Evolutionary conservation across 2,797 vertebrate genomes (phyloP).

Genomic region (Pachyuromys duprasi): DNA sequence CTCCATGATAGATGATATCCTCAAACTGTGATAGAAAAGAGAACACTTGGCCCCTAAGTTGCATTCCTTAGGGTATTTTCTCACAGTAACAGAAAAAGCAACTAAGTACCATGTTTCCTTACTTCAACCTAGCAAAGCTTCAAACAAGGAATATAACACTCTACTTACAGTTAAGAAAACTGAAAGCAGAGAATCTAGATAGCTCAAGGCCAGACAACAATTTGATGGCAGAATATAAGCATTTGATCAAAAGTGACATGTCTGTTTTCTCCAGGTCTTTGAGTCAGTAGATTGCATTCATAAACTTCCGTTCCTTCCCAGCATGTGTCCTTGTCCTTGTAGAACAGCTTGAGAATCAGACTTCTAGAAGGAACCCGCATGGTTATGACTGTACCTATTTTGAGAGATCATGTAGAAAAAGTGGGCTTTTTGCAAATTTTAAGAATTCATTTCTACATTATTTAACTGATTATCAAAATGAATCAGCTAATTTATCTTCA

Average conservation of each 20-base stretch:
- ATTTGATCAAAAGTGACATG: background rate
- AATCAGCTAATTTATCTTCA: background rate
- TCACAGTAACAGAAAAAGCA: background rate
- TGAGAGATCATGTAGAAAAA: background rate
- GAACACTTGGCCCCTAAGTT: background rate
- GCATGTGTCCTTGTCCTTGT: background rate
- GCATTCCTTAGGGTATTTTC: background rate
- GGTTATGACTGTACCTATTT: background rate
- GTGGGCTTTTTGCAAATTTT: slow-evolving; percentile 14
- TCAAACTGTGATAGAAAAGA: background rate
- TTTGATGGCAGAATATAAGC: background rate
- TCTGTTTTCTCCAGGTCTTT: background rate
- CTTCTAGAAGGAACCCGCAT: background rate
- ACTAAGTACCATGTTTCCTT: background rate
- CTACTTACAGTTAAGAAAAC: background rate
- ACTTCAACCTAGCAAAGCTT: background rate
- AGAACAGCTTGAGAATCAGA: slow-evolving; percentile 16
- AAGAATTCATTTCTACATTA: slow-evolving; percentile 2
- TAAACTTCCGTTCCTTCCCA: background rate
- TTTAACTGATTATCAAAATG: background rate
- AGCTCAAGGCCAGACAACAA: background rate
- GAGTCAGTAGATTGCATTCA: background rate
- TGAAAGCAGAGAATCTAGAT: background rate
- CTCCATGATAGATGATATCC: background rate
- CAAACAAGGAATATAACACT: background rate